Base-by-base conservation (phyloP, 2,113 vertebrate genomes). In the Corythornis madagascariensis region DNA sequence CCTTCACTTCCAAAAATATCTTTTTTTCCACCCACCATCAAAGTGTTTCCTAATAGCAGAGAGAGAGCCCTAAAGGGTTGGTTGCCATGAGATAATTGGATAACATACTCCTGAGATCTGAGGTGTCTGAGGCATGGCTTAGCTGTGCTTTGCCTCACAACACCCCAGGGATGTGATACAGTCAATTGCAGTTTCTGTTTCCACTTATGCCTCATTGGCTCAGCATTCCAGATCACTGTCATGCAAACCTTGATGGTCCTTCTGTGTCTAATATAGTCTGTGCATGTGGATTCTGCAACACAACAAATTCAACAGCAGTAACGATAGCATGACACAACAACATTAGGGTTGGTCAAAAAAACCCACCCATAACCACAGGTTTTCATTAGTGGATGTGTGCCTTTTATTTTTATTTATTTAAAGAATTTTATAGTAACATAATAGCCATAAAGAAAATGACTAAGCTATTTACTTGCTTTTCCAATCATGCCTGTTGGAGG, bases 91-190 rank as follows among this genome's bases (percentile, higher is more conserved):
- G 70, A 92, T 94, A 96, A 95, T 83, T 93, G 70, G 63, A 89
- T 96, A 89, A 63, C 74, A 76, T 42, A 83, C 70, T 66, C 86
- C 43, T 47, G 79, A 93, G 83, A 90, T 77, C 28, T 79, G 89
- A 95, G 88, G 93, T 82, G 89, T 66, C 2, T 3, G 56, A 95
- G 40, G 17, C 60, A 83, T 18, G 29, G 61, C 77, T 93, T 96
- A 89, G 86, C 71, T 95, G 73, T 78, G 48, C 63, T 94, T 91
- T 96, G 85, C 81, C 75, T 93, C 93, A 96, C 75, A 96, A 75
- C 76, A 92, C 86, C 33, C 75, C 50, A 35, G 57, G 80, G 94
- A 79, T 61, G 35, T 57, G 88, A 89, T 78, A 50, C 1, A 92
- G 78, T 88, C 78, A 89, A 60, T 84, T 61, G 60, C 79, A 91